These are phyloP conservation scores for Machimus atricapillus DNA, from an alignment of 2,888 invertebrate genomes.

Conservation along the genomic window DNA sequence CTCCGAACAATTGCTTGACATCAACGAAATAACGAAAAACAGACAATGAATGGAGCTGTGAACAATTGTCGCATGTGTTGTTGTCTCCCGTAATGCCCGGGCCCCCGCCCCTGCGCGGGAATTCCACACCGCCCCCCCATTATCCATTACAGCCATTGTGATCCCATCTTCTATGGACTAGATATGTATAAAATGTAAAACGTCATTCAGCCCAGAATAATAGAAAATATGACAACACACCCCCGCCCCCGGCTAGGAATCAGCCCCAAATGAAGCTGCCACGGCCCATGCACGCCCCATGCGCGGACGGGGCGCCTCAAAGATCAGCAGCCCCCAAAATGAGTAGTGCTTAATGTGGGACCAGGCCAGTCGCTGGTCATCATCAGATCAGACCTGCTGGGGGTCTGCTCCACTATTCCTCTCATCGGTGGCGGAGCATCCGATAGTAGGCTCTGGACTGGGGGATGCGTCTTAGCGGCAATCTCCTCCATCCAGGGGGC, in stretches of 20 bases:
- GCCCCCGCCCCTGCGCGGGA: background rate
- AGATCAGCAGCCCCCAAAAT: background rate
- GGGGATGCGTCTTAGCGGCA: background rate
- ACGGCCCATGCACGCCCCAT: background rate
- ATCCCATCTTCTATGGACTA: conserved; percentile 37
- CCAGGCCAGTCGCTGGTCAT: conserved; percentile 10
- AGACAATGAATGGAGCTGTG: conserved; percentile 40
- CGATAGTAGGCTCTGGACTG: background rate
- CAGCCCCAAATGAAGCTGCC: background rate
- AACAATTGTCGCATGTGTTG: conserved; percentile 42
- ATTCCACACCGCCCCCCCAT: conserved; percentile 22
- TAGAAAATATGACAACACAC: conserved; percentile 41
- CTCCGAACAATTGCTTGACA: conserved; percentile 42
- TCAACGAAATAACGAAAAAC: conserved; percentile 39
- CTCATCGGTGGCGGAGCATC: background rate
- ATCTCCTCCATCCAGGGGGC: background rate
- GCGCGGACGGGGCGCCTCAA: background rate
- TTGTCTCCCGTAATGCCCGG: conserved; percentile 24
- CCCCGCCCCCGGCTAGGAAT: background rate
- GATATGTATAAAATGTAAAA: conserved; percentile 38
- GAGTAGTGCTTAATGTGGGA: background rate
- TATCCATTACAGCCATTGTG: conserved; percentile 31
- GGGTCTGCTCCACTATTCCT: background rate
- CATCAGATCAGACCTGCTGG: background rate
- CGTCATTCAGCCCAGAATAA: conserved; percentile 41